Conservation (phyloP, 2,113 vertebrate genomes). For the Tautogolabrus adspersus region DNA sequence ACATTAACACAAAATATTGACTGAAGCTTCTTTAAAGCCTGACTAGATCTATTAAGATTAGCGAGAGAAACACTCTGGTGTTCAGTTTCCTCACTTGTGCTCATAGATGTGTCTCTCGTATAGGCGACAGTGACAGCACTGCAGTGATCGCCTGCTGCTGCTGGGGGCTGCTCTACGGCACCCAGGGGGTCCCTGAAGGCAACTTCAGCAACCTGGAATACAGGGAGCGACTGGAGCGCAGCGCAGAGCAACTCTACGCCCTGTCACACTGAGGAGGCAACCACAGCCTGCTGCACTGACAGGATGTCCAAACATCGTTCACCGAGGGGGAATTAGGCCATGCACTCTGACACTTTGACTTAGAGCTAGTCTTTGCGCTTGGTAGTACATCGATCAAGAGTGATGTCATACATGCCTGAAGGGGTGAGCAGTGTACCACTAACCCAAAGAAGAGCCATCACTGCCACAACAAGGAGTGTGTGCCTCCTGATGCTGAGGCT, state of each 20-base stretch:
- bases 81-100: neutral
- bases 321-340: slow-evolving; percentile 24
- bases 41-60: neutral
- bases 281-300: slow-evolving; percentile 2
- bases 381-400: slow-evolving; percentile 34
- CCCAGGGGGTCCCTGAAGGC: slow-evolving; percentile 76
- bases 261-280: slow-evolving; percentile 59
- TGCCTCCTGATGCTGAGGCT: neutral
- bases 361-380: neutral
- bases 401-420: slow-evolving; percentile 43
- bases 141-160: slow-evolving; percentile 86
- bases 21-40: neutral
- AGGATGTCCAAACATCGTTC: neutral
- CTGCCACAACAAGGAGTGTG: slow-evolving; percentile 27
- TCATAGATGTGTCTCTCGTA: neutral
- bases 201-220: slow-evolving; percentile 87
- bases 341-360: slow-evolving; percentile 18
- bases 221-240: slow-evolving; percentile 72
- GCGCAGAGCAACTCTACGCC: slow-evolving; percentile 66
- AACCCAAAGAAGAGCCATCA: slow-evolving; percentile 31
- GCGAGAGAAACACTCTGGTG: neutral
- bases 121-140: slow-evolving; percentile 88
- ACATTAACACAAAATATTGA: neutral
- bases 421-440: slow-evolving; percentile 54
- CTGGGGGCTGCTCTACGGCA: slow-evolving; percentile 84